Evolutionary conservation across 2,113 vertebrate genomes (phyloP), one percentile per base, ranked within the genome.

Genomic region (Phaethon lepturus): DNA sequence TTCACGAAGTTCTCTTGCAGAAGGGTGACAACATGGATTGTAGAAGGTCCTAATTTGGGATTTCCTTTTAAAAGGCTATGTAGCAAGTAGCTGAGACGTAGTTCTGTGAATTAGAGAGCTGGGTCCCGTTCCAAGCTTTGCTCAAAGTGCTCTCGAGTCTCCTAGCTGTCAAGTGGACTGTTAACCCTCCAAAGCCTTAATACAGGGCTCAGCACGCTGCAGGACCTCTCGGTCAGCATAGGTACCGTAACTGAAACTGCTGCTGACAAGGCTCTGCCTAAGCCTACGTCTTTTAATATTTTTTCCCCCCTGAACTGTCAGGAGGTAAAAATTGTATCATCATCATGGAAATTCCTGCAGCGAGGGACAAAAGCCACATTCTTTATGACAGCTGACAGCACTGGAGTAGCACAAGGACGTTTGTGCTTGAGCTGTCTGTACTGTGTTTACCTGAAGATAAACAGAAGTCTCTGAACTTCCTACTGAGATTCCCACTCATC

Each of bases 41-140:
- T 79, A 88, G 58, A 93, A 95, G 53, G 45, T 72, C 94, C 84
- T 93, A 95, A 93, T 97, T 93, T 90, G 89, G 93, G 58, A 93
- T 91, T 97, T 97, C 93, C 94, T 94, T 91, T 81, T 49, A 91
- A 79, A 88, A 88, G 67, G 42, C 49, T 75, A 6, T 58, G 64
- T 58, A 95, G 56, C 58, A 90, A 94, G 71, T 78, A 91, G 86
- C 77, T 82, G 90, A 91, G 69, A 79, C 1, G 31, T 26, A 94
- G 40, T 60, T 93, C 45, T 53, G 33, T 76, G 81, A 86, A 79
- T 69, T 8, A 53, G 49, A 91, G 63, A 81, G 38, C 47, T 60
- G 80, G 11, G 35, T 91, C 42, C 33, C 0, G 0, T 62, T 95
- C 77, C 80, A 89, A 69, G 89, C 11, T 58, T 92, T 82, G 17